Percentiles rank a stretch among this genome's conserved stretches.
Evolutionary conservation across 2,797 vertebrate species (phyloP).

Genomic region (Helostoma temminkii): DNA sequence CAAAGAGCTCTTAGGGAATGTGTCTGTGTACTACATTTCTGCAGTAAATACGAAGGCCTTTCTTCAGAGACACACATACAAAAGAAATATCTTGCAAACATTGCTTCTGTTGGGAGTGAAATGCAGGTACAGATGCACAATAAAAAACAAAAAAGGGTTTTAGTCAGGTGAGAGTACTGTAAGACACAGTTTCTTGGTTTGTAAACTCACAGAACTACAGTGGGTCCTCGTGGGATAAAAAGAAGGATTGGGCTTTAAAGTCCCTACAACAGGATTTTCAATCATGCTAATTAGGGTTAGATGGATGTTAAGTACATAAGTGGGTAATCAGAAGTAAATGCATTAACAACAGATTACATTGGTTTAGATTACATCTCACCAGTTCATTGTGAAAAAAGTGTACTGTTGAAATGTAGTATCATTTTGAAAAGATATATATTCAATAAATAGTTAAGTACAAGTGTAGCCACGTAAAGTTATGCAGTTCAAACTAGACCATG

Average conservation of each 20-base stretch:
- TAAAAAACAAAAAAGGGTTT: background rate
- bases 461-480: background rate
- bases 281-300: slow-evolving; percentile 39
- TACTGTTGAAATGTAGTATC: too few species aligned
- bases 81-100: slow-evolving; percentile 8
- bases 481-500: background rate
- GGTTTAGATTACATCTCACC: background rate
- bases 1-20: slow-evolving; percentile 34
- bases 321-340: slow-evolving; percentile 16
- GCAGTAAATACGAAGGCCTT: background rate
- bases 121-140: background rate
- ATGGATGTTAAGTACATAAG: slow-evolving; percentile 23
- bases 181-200: background rate
- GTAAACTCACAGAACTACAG: background rate
- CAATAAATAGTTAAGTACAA: background rate
- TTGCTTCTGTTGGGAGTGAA: background rate
- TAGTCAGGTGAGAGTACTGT: background rate
- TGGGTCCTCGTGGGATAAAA: background rate
- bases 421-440: background rate
- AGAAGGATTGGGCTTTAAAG: slow-evolving; percentile 18
- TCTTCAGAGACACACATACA: background rate
- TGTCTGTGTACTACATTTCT: background rate
- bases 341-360: background rate
- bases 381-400: background rate
- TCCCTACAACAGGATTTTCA: slow-evolving; percentile 27